phyloP scores from a whole-genome alignment of 1,140 invertebrate species.

The Drosophila busckii region DNA sequence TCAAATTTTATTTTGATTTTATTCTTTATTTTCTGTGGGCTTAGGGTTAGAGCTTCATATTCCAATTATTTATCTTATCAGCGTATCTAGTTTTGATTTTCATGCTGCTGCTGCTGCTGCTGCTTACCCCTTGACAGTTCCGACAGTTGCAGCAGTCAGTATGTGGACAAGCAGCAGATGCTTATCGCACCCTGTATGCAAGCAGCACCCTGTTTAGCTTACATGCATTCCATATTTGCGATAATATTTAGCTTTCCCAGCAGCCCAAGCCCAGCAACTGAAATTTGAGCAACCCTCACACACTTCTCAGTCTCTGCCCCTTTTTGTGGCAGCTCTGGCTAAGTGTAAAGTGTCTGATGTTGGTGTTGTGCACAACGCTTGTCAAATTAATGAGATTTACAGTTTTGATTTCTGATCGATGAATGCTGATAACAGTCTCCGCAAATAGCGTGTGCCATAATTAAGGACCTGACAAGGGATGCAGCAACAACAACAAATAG shows the following conservation, averaged over 20 bases:
- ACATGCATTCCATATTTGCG: slow-evolving; percentile 20
- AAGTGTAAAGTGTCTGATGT: slow-evolving; percentile 15
- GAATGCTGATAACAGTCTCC: slow-evolving; percentile 30
- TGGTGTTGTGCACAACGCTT: slow-evolving; percentile 32
- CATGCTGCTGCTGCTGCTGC: slow-evolving; percentile 8
- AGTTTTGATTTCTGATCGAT: slow-evolving; percentile 73
- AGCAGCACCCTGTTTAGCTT: slow-evolving; percentile 32
- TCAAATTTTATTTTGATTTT: slow-evolving; percentile 30
- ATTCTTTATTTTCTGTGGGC: slow-evolving; percentile 2
- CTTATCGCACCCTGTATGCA: slow-evolving; percentile 39
- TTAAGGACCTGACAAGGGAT: background rate
- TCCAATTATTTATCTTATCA: slow-evolving; percentile 76
- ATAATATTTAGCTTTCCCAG: slow-evolving; percentile 71
- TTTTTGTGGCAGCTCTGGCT: background rate
- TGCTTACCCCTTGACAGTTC: slow-evolving; percentile 51
- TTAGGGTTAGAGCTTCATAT: slow-evolving; percentile 53
- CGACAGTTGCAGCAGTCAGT: slow-evolving; percentile 42
- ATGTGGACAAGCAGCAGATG: background rate
- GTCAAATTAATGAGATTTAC: slow-evolving; percentile 71
- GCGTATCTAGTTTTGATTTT: slow-evolving; percentile 53
- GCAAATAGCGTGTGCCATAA: background rate
- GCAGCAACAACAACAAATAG: slow-evolving; percentile 1
- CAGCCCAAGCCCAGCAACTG: slow-evolving; percentile 1
- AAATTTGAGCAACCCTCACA: slow-evolving; percentile 21
- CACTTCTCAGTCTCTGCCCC: background rate